Conservation (phyloP, 2,797 vertebrate genomes). For the Xiphophorus birchmanni region DNA sequence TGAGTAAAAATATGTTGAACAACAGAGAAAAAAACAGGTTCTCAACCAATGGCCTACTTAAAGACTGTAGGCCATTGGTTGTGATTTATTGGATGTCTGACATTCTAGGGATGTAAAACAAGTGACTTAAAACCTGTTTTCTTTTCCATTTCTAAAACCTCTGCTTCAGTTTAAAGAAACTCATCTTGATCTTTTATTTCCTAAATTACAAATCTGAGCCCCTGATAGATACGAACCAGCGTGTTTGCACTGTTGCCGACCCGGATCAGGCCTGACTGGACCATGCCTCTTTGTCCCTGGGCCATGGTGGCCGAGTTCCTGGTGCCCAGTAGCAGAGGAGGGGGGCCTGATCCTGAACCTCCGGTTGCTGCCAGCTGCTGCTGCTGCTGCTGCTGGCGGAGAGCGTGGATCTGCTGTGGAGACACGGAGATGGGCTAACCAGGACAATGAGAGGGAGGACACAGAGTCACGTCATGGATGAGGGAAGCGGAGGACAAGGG, state of each 20-base stretch:
- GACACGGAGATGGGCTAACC: slow-evolving; percentile 84
- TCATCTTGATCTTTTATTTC: neutral
- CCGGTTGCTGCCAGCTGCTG: slow-evolving; percentile 80
- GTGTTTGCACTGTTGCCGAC: slow-evolving; percentile 85
- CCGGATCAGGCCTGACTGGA: slow-evolving; percentile 90
- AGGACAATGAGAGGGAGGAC: slow-evolving; percentile 56
- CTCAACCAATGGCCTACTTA: neutral
- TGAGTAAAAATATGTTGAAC: neutral
- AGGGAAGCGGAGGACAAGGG: slow-evolving; percentile 47
- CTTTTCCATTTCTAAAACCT: neutral
- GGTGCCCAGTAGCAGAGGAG: slow-evolving; percentile 89
- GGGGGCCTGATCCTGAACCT: slow-evolving; percentile 84
- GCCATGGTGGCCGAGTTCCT: slow-evolving; percentile 84
- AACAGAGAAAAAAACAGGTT: neutral
- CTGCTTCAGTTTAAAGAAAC: neutral
- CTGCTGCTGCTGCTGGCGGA: slow-evolving; percentile 91
- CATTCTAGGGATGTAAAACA: neutral
- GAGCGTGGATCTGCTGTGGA: slow-evolving; percentile 92
- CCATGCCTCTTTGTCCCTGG: slow-evolving; percentile 87
- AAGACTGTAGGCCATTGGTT: neutral
- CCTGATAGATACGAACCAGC: slow-evolving; percentile 84
- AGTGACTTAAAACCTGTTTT: neutral
- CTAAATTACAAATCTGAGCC: neutral
- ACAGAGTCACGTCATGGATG: slow-evolving; percentile 42
- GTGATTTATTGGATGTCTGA: neutral